Evolutionary conservation across 2,888 invertebrate genomes (phyloP).

Genomic region (Gandaritis pyraliata): DNA sequence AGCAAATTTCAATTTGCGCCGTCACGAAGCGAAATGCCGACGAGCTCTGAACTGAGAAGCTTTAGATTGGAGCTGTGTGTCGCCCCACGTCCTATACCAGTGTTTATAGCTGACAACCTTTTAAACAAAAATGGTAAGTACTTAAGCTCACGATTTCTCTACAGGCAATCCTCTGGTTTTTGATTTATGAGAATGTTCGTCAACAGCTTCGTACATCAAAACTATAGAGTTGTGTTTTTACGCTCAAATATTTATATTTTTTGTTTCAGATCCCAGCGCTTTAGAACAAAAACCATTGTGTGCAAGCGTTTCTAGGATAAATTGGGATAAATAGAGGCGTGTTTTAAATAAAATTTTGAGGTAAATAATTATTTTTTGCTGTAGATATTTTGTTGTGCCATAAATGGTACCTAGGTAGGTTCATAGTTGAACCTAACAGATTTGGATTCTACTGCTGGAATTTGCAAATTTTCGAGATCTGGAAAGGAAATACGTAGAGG

Average conservation of each 20-base stretch:
- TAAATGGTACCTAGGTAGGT: too few relatives aligned
- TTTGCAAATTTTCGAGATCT: too few relatives aligned
- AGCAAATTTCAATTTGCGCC: slow-evolving; percentile 50
- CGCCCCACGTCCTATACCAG: slow-evolving; percentile 50
- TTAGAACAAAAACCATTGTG: slow-evolving; percentile 9
- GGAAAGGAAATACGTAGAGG: too few relatives aligned
- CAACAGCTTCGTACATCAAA: too few relatives aligned
- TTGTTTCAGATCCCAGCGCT: slow-evolving; percentile 6
- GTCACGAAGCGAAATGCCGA: slow-evolving; percentile 57
- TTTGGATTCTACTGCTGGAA: background rate
- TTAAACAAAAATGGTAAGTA: slow-evolving; percentile 27
- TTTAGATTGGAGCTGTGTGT: slow-evolving; percentile 66
- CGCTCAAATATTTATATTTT: background rate
- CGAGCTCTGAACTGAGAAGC: slow-evolving; percentile 61
- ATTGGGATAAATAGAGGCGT: slow-evolving; percentile 39
- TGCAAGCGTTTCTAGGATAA: slow-evolving; percentile 40
- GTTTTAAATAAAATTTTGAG: background rate
- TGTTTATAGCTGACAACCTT: slow-evolving; percentile 28
- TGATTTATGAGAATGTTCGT: background rate
- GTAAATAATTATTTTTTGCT: background rate
- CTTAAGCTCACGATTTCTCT: too few relatives aligned
- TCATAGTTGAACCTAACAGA: too few relatives aligned
- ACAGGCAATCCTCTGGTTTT: background rate
- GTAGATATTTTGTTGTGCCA: too few relatives aligned
- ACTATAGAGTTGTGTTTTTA: too few relatives aligned